These are phyloP conservation scores for Theocolax elegans DNA, from an alignment of 1,140 invertebrate species.

Conservation along the genomic window DNA sequence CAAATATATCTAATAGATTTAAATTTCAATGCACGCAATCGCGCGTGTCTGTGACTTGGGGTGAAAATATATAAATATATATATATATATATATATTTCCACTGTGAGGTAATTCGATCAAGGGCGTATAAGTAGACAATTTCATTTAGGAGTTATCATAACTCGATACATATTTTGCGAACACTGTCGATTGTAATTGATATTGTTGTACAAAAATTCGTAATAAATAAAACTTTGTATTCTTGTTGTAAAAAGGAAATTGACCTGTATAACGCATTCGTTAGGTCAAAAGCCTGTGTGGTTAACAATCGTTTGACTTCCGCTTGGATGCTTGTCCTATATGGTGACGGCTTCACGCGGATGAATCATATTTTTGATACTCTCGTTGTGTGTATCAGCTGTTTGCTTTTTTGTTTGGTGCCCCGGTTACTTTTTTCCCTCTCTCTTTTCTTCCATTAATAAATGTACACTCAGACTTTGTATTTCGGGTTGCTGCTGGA, in stretches of 20 bases:
- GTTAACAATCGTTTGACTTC: conserved; percentile 14
- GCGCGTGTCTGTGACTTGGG: not conserved
- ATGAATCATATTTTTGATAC: conserved; percentile 41
- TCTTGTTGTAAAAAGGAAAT: conserved; percentile 17
- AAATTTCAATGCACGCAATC: conserved; percentile 3
- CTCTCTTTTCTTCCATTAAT: conserved; percentile 16
- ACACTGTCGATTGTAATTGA: too few species aligned
- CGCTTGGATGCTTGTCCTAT: conserved; percentile 6
- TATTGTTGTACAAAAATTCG: too few species aligned
- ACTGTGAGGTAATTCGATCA: not conserved
- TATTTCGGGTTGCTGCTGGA: not conserved
- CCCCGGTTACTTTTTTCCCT: not conserved
- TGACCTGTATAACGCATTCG: not conserved
- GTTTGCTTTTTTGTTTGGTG: conserved; percentile 8
- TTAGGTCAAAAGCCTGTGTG: not conserved
- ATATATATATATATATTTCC: too few species aligned
- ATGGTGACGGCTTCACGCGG: not conserved
- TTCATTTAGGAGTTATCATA: too few species aligned
- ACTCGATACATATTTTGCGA: too few species aligned
- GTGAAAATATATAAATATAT: not conserved
- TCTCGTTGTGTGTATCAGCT: conserved; percentile 10
- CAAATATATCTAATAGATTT: too few species aligned
- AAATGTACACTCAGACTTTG: not conserved
- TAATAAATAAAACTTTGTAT: too few species aligned
- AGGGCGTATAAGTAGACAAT: not conserved